phyloP scores from a whole-genome alignment of 2,888 invertebrate genomes.

The Drosophila nr. perissopoda region DNA sequence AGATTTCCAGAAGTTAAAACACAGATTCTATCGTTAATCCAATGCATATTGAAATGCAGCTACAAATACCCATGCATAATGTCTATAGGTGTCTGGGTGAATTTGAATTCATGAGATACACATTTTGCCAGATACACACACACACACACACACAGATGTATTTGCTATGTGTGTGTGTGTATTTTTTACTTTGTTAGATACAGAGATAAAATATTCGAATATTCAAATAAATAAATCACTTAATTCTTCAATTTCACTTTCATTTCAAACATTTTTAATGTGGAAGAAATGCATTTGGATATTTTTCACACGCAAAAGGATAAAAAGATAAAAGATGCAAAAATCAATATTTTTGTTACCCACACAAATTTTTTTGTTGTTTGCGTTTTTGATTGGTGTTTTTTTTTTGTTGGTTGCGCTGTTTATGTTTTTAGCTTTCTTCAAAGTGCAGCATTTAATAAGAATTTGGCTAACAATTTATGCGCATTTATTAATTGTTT shows the following conservation, averaged over 20 bases:
- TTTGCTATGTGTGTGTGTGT: background rate
- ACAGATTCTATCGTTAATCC: background rate
- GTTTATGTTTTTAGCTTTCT: background rate
- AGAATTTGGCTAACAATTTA: constrained; percentile 4
- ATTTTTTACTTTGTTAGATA: constrained; percentile 10
- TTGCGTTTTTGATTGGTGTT: background rate
- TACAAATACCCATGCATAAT: background rate
- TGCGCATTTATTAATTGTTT: constrained; percentile 48
- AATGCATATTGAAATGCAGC: constrained; percentile 8
- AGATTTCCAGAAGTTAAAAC: background rate
- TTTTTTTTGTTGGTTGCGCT: background rate
- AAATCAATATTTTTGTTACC: constrained; percentile 44
- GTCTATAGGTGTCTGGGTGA: background rate
- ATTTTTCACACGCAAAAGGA: constrained; percentile 13
- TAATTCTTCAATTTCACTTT: background rate
- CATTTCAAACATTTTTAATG: background rate
- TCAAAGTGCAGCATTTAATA: constrained; percentile 12
- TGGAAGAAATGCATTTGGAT: background rate
- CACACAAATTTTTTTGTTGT: constrained; percentile 8
- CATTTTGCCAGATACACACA: constrained; percentile 47
- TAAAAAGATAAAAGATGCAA: constrained; percentile 6
- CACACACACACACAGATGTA: constrained; percentile 9
- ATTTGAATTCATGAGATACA: constrained; percentile 46
- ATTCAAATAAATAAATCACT: background rate
- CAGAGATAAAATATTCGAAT: background rate